These are phyloP conservation scores for Anarhynchus alexandrinus DNA, from an alignment of 2,113 vertebrate genomes.

Conservation along the genomic window DNA sequence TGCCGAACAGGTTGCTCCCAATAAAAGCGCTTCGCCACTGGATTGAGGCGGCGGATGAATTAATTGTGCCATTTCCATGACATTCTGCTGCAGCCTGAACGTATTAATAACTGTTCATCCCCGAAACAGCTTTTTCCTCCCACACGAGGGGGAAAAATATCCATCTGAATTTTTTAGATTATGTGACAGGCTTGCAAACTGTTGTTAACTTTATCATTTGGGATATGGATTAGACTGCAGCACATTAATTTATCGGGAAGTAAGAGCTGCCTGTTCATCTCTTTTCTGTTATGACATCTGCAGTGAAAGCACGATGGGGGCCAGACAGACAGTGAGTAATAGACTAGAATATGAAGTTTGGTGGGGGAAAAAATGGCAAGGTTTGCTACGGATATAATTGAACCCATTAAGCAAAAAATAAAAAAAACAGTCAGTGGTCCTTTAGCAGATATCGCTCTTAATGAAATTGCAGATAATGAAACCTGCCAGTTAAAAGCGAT, in stretches of 20 bases:
- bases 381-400: constrained; percentile 58
- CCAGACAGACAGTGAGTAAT: constrained; percentile 53
- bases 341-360: constrained; percentile 61
- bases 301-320: constrained; percentile 45
- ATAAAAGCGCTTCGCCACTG: constrained; percentile 27
- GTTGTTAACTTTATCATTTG: constrained; percentile 59
- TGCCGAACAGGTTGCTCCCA: not conserved
- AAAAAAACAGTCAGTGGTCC: constrained; percentile 29
- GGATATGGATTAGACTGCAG: constrained; percentile 51
- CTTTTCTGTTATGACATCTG: constrained; percentile 62
- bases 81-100: constrained; percentile 46
- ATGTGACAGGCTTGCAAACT: constrained; percentile 59
- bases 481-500: constrained; percentile 34
- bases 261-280: constrained; percentile 44
- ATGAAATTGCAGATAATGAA: constrained; percentile 48
- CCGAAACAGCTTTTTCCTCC: constrained; percentile 42
- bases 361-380: constrained; percentile 20
- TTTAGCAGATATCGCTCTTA: constrained; percentile 26
- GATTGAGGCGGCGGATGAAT: constrained; percentile 29
- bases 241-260: constrained; percentile 52
- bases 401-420: constrained; percentile 61
- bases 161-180: constrained; percentile 56
- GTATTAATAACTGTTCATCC: constrained; percentile 39
- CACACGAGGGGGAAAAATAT: constrained; percentile 35
- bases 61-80: constrained; percentile 55